A percentile compares a stretch with the other conserved stretches of the same genome.
Evolutionary conservation across 2,888 invertebrate species (phyloP).

Genomic region (Drosophila siamana): DNA sequence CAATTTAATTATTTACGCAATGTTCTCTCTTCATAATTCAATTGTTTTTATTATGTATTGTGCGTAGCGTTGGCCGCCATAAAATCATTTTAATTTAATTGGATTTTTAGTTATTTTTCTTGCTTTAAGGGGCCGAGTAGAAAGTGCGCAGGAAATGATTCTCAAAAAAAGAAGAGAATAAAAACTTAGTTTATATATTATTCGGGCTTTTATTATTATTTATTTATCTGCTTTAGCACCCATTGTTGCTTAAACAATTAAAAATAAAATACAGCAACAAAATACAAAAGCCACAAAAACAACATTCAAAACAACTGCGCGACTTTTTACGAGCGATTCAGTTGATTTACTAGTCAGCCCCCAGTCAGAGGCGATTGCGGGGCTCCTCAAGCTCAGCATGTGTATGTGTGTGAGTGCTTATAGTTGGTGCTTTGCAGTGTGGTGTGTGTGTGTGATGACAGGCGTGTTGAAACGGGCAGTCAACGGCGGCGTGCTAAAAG

Average conservation of each 20-base stretch:
- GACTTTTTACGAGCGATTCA: conserved; percentile 78
- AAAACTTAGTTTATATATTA: conserved; percentile 65
- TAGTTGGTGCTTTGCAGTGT: not conserved
- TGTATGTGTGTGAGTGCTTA: conserved; percentile 21
- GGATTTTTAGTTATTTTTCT: conserved; percentile 47
- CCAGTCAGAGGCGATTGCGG: conserved; percentile 61
- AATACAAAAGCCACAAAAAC: conserved; percentile 35
- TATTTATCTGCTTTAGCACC: conserved; percentile 78
- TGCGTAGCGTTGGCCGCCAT: conserved; percentile 40
- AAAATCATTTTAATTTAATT: conserved; percentile 73
- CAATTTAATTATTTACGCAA: conserved; percentile 54
- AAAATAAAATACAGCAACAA: conserved; percentile 59
- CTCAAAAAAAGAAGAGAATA: conserved; percentile 22
- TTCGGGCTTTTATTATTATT: conserved; percentile 65
- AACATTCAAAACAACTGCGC: conserved; percentile 60
- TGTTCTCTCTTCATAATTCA: conserved; percentile 73
- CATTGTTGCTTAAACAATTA: conserved; percentile 83
- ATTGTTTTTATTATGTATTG: conserved; percentile 67
- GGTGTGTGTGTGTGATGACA: conserved; percentile 72
- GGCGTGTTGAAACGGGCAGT: conserved; percentile 79
- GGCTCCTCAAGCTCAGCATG: conserved; percentile 33
- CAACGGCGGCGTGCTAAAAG: conserved; percentile 77
- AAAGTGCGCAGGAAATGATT: conserved; percentile 70
- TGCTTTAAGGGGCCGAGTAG: conserved; percentile 28
- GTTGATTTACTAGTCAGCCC: conserved; percentile 76